Base-by-base conservation (phyloP, 2,797 vertebrate species). In the Sylvia borin region DNA sequence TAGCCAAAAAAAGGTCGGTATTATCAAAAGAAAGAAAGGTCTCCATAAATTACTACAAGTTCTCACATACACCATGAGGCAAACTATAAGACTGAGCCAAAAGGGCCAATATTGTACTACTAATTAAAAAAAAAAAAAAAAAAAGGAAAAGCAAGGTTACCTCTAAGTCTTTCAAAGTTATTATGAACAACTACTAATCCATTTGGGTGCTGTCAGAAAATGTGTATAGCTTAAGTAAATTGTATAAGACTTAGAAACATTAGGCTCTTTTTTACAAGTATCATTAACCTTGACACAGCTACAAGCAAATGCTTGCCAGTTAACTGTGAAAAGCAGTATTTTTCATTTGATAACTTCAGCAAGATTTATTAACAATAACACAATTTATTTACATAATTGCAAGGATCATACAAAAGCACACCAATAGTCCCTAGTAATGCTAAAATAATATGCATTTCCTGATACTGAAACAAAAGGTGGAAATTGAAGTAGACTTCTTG, bases 361-460 rank as follows among this genome's bases (percentile, higher is more conserved):
- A 81, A 73, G 55, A 43, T 68, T 84, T 71, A 85, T 17, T 84
- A 21, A 42, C n/a, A 77, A 87, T 22, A 48, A 32, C 26, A 64
- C 4, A 18, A 43, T 86, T 84, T 74, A 72, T 62, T 85, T 82
- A 76, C 34, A 29, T 50, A 88, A 91, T 14, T 54, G 22, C 22
- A 64, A 0, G 32, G 31, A 55, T 82, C 53, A 79, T 91, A 89
- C 55, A 50, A 89, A 93, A 87, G 77, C 19, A 80, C 7, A 80
- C 2, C 7, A 76, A 79, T 9, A 90, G 40, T n/a, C 29, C 16
- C 19, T 62, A 79, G 66, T 78, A 62, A 91, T 2, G 12, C 55
- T 38, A 88, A 75, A 90, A 73, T 75, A 79, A 72, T 43, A 81
- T 73, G 50, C 14, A 77, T n/a, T 91, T 94, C 26, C 78, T 65